These are phyloP conservation scores for Microplitis manilae DNA, from an alignment of 2,888 invertebrate genomes.

Conservation along the genomic window DNA sequence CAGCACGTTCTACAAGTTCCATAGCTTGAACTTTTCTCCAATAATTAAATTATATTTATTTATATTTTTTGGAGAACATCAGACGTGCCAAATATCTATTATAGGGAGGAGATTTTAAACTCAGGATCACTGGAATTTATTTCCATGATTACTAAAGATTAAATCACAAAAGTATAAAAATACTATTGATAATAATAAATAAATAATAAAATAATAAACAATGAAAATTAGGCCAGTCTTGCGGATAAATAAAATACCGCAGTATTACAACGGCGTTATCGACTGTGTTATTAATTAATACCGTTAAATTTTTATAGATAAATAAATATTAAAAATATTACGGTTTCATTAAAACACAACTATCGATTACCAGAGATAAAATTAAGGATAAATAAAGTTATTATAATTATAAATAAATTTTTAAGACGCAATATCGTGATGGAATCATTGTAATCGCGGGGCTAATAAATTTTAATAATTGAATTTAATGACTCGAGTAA, in stretches of 20 bases:
- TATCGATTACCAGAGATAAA: slow-evolving; percentile 6
- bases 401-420: slow-evolving; percentile 15
- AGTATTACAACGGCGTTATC: slow-evolving; percentile 22
- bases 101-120: not conserved
- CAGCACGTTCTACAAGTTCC: slow-evolving; percentile 13
- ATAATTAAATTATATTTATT: slow-evolving; percentile 12
- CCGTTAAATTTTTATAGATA: not conserved
- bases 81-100: slow-evolving; percentile 1
- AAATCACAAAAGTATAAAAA: slow-evolving; percentile 14
- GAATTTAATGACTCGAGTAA: slow-evolving; percentile 25
- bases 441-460: slow-evolving; percentile 34
- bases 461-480: slow-evolving; percentile 11
- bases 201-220: slow-evolving; percentile 25
- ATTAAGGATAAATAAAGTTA: slow-evolving; percentile 16
- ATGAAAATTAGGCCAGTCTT: slow-evolving; percentile 40
- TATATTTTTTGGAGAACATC: slow-evolving; percentile 13
- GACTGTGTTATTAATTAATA: slow-evolving; percentile 24
- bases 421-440: slow-evolving; percentile 39
- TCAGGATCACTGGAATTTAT: not conserved
- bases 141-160: slow-evolving; percentile 13
- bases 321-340: not conserved
- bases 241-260: slow-evolving; percentile 19
- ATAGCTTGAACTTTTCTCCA: not conserved
- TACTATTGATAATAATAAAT: not conserved
- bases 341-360: not conserved